These are phyloP conservation scores for Augiades crinisus DNA, from an alignment of 2,888 invertebrate species.

Conservation along the genomic window DNA sequence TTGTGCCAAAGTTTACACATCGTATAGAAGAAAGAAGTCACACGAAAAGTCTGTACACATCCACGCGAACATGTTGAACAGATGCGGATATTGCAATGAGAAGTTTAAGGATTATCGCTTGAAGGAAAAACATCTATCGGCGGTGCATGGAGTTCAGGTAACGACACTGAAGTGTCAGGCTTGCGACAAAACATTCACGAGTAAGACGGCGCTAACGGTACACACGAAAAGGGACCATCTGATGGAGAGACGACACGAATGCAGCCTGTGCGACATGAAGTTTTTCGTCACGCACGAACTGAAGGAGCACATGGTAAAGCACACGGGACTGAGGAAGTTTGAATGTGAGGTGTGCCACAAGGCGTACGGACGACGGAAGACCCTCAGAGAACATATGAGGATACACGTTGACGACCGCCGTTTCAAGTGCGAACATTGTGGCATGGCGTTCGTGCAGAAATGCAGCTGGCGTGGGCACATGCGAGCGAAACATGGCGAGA, in stretches of 20 bases:
- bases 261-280: conserved; percentile 41
- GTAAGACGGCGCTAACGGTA: conserved; percentile 27
- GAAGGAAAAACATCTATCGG: conserved; percentile 35
- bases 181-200: conserved; percentile 36
- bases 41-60: conserved; percentile 46
- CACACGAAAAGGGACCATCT: conserved; percentile 37
- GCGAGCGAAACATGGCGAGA: conserved; percentile 38
- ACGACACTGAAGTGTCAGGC: conserved; percentile 32
- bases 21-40: conserved; percentile 32
- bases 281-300: conserved; percentile 52
- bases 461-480: conserved; percentile 33
- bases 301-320: conserved; percentile 53
- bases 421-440: conserved; percentile 33
- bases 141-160: conserved; percentile 32
- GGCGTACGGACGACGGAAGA: conserved; percentile 34
- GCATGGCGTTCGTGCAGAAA: conserved; percentile 31
- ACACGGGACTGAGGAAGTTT: conserved; percentile 48
- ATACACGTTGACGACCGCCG: conserved; percentile 33
- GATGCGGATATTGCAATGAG: conserved; percentile 39
- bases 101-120: conserved; percentile 34
- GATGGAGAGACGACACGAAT: conserved; percentile 35
- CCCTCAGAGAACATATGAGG: conserved; percentile 37
- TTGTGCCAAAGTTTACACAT: conserved; percentile 38
- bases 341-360: conserved; percentile 55
- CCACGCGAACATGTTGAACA: conserved; percentile 29